A percentile compares a stretch with the other conserved stretches of the same genome.
These are phyloP conservation scores for Furcula furcula DNA, from an alignment of 2,888 invertebrate species.

Conservation along the genomic window DNA sequence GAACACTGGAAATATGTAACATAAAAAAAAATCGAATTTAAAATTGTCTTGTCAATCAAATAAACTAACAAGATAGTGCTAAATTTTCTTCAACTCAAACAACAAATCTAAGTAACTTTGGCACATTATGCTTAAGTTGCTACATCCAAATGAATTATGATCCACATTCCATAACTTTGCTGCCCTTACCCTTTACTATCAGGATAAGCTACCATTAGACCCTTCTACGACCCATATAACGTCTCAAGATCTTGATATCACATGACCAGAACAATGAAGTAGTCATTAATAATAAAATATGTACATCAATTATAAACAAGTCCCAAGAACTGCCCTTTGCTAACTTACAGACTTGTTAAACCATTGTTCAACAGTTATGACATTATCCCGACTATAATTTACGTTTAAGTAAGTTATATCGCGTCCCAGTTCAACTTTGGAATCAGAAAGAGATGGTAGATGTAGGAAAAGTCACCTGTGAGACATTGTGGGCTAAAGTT, in stretches of 20 bases:
- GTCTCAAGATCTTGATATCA: not conserved
- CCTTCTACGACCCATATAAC: not conserved
- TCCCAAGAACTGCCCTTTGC: conserved; percentile 16
- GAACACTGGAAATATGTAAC: too few species aligned
- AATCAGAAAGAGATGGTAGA: conserved; percentile 4
- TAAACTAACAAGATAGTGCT: too few species aligned
- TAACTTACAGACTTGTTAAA: conserved; percentile 12
- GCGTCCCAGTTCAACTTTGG: not conserved
- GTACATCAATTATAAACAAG: conserved; percentile 19
- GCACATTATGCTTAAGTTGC: too few species aligned
- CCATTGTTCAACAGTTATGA: conserved; percentile 19
- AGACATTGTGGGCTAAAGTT: conserved; percentile 20
- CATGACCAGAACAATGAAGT: conserved; percentile 10
- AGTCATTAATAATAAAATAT: conserved; percentile 13
- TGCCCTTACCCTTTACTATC: not conserved
- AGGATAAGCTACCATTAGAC: not conserved
- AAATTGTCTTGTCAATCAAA: too few species aligned
- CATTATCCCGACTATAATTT: conserved; percentile 17
- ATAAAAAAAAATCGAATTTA: too few species aligned
- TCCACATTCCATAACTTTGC: not conserved
- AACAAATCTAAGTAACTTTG: too few species aligned
- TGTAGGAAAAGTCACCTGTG: conserved; percentile 9
- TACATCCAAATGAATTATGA: not conserved
- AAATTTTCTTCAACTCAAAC: too few species aligned
- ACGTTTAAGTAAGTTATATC: not conserved